Base-by-base conservation (phyloP, 1,140 invertebrate species). In the Chelonus insularis region DNA sequence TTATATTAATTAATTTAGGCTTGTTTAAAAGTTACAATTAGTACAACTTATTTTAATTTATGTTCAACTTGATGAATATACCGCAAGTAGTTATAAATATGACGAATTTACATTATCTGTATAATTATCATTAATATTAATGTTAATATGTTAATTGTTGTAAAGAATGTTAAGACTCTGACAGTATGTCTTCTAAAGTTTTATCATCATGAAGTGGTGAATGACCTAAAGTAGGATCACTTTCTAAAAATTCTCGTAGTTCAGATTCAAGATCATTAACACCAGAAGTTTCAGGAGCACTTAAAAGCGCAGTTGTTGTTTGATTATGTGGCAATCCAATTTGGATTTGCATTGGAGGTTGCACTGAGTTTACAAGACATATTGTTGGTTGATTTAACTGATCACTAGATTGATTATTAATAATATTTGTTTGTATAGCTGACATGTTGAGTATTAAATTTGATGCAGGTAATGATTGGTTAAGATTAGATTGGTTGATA, bases 201-300 rank as follows among this genome's bases (percentile, higher is more conserved):
- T 86, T 86, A 52, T 86, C 85, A 63, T 85, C 84, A 62, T 86
- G 84, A 11, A 87, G 72, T n/a, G 85, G 86, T 36, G 84, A 85
- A 36, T 84, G 83, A 34, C 80, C 79, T 32, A 87, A 74, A 20
- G 84, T 84, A 37, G 85, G 82, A 70, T 86, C 86, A 72, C 83
- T 85, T 74, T 89, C 88, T 8, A 90, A 74, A 74, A 89, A 89
- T 72, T 89, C 88, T 6, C 88, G 81, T n/a, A 89, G 66, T 66
- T 90, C 88, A 1, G 86, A 85, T 73, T 89, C 88, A 52, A 89
- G 73, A 78, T 90, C 88, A 5, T 81, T 75, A 41, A 82, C 80
- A 5, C 73, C 82, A 1, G 81, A 72, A 0, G 71, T 65, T 54
- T 79, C 78, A 23, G 68, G 61, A 2, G 72, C 59, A 14, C 71